Conservation (phyloP, 2,888 invertebrate genomes). For the Mongoloraphidia duomilia region DNA sequence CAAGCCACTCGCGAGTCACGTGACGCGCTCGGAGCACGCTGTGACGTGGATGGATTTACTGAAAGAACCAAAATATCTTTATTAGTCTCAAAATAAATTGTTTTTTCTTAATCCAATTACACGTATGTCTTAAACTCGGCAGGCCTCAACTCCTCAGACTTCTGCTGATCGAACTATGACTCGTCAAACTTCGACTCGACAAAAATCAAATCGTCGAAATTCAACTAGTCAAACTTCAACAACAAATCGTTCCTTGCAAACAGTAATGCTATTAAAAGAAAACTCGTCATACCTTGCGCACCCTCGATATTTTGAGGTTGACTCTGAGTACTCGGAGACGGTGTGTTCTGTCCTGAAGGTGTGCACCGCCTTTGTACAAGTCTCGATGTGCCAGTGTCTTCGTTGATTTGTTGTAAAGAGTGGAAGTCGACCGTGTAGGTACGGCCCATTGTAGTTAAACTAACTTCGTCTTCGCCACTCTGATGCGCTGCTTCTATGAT, state of each 20-base stretch:
- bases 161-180: too few species aligned
- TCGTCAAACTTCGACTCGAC: too few species aligned
- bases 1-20: constrained; percentile 55
- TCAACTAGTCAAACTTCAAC: neutral
- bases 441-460: constrained; percentile 78
- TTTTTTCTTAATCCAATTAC: too few species aligned
- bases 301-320: constrained; percentile 5
- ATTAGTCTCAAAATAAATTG: neutral
- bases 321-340: constrained; percentile 10
- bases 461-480: constrained; percentile 90
- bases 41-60: constrained; percentile 6
- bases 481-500: constrained; percentile 91
- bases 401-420: constrained; percentile 96
- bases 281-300: constrained; percentile 2
- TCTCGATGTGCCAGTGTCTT: constrained; percentile 89
- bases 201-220: neutral
- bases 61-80: neutral
- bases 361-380: constrained; percentile 73
- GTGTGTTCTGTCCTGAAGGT: constrained; percentile 10
- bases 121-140: too few species aligned
- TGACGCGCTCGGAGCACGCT: constrained; percentile 21
- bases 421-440: constrained; percentile 94
- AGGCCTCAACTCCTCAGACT: too few species aligned
- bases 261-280: neutral
- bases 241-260: neutral